Evolutionary conservation across 2,797 vertebrate genomes (phyloP).

Genomic region (Vultur gryphus): DNA sequence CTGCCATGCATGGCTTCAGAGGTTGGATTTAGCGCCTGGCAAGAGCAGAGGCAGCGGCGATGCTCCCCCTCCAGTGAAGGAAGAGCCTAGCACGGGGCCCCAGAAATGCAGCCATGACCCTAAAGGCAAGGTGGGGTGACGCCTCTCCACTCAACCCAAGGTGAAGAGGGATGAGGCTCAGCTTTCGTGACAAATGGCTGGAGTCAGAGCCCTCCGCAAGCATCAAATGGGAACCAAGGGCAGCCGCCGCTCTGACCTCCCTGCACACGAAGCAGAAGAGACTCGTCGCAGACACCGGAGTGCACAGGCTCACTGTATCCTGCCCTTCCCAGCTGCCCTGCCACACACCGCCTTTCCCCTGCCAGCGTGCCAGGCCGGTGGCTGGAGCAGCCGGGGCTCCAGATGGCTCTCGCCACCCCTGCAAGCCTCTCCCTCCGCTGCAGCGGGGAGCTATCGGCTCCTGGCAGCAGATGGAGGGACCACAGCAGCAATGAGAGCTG

Average conservation of each 20-base stretch:
- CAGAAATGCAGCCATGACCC: fast-evolving
- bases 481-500: background rate
- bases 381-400: background rate
- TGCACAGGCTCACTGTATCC: background rate
- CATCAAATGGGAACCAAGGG: background rate
- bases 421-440: background rate
- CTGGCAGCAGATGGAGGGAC: background rate
- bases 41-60: background rate
- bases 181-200: background rate
- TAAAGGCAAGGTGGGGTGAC: background rate
- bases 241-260: background rate
- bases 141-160: background rate
- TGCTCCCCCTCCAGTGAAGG: background rate
- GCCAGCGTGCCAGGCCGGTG: background rate
- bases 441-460: background rate
- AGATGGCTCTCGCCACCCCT: background rate
- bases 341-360: background rate
- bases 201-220: background rate
- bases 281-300: fast-evolving
- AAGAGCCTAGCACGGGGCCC: background rate
- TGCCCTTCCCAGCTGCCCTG: background rate
- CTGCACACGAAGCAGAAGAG: background rate
- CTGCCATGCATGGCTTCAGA: background rate
- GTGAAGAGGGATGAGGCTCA: background rate
- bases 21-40: background rate